These are phyloP conservation scores for Tupaia chinensis DNA, from an alignment of 2,113 vertebrate species.

Conservation along the genomic window DNA sequence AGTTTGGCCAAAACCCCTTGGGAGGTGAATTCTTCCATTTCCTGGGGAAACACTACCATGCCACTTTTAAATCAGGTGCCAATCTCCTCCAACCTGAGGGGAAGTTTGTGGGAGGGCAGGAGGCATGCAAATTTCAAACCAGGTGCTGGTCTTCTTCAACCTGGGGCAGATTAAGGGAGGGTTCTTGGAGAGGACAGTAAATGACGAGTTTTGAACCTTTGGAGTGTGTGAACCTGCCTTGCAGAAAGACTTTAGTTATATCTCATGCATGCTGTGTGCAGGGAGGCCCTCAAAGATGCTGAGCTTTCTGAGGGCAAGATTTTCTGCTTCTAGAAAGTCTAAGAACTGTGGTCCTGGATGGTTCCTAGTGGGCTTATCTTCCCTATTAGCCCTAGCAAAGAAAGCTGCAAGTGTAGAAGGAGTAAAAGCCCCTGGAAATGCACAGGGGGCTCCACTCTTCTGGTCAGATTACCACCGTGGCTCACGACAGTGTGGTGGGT, in stretches of 20 bases:
- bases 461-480: neutral
- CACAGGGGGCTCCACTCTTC: neutral
- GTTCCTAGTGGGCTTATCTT: neutral
- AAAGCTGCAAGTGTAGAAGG: neutral
- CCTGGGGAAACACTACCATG: neutral
- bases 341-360: neutral
- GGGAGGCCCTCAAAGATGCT: neutral
- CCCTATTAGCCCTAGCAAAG: neutral
- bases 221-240: neutral
- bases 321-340: neutral
- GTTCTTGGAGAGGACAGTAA: rapidly evolving
- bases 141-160: neutral
- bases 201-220: neutral
- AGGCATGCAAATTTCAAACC: neutral
- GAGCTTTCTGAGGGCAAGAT: neutral
- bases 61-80: conserved; percentile 15
- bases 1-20: neutral
- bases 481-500: neutral
- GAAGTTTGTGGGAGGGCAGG: neutral
- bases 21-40: neutral
- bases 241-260: rapidly evolving
- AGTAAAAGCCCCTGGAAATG: neutral
- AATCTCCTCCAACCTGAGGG: neutral
- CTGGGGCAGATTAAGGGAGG: neutral
- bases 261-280: rapidly evolving